A percentile compares a stretch with the other conserved stretches of the same genome.
These are phyloP conservation scores for Lithophane ornitopus DNA, from an alignment of 2,888 invertebrate species.

Conservation along the genomic window DNA sequence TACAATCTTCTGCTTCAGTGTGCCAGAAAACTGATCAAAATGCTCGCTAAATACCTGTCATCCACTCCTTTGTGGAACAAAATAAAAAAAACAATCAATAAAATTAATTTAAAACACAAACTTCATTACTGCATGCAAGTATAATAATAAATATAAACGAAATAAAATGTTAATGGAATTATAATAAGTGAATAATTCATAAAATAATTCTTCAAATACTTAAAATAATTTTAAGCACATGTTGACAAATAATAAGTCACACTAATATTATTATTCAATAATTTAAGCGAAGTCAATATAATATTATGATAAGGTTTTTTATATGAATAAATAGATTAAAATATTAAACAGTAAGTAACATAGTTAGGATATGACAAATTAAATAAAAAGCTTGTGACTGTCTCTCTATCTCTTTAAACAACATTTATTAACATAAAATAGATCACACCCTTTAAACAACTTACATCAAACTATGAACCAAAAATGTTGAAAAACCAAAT, in stretches of 20 bases:
- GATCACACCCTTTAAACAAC: conserved; percentile 14
- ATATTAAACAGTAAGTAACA: neutral
- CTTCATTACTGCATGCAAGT: conserved; percentile 21
- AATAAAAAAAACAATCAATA: conserved; percentile 66
- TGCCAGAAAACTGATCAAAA: conserved; percentile 75
- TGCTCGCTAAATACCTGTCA: conserved; percentile 75
- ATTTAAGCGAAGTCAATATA: neutral
- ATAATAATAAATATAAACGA: conserved; percentile 2
- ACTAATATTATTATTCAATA: neutral
- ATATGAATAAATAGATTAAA: neutral
- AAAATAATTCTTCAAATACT: conserved; percentile 2
- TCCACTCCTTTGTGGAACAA: conserved; percentile 77
- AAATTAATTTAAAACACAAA: conserved; percentile 45
- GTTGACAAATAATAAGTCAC: neutral
- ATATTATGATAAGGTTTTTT: neutral
- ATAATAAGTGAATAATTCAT: neutral
- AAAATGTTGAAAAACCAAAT: conserved; percentile 7
- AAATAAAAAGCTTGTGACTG: neutral
- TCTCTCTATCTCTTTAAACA: neutral
- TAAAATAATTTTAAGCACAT: neutral
- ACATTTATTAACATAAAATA: conserved; percentile 10
- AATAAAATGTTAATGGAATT: neutral
- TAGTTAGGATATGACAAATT: neutral
- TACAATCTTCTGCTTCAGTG: conserved; percentile 71
- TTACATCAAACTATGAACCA: conserved; percentile 7